Evolutionary conservation across 2,888 invertebrate species (phyloP).

Genomic region (Calliphora vomitoria): DNA sequence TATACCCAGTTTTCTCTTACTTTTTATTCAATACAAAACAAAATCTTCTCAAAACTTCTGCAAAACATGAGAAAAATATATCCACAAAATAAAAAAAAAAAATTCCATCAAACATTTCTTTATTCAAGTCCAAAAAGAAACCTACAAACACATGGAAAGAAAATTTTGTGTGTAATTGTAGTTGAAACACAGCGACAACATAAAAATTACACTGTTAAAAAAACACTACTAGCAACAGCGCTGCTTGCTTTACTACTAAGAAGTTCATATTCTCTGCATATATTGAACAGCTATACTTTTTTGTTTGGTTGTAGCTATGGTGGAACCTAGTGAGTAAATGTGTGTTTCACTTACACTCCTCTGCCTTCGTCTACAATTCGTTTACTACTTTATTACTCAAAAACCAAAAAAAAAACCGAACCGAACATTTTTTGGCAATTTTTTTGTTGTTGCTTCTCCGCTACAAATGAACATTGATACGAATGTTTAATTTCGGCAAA

Average conservation of each 20-base stretch:
- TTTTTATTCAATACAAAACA: too few relatives aligned
- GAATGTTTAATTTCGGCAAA: background rate
- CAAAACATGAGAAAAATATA: background rate
- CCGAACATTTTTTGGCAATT: constrained; percentile 31
- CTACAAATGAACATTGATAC: constrained; percentile 27
- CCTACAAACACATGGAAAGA: background rate
- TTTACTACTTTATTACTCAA: too few relatives aligned
- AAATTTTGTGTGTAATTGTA: constrained; percentile 8
- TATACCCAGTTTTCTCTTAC: background rate
- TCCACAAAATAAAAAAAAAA: constrained; percentile 18
- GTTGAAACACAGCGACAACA: constrained; percentile 9
- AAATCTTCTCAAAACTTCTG: constrained; percentile 6
- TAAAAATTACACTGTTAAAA: too few relatives aligned
- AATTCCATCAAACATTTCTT: constrained; percentile 61
- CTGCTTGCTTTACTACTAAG: constrained; percentile 9
- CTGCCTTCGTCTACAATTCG: too few relatives aligned
- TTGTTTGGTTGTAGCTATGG: too few relatives aligned
- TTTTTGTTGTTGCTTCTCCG: background rate
- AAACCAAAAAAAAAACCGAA: too few relatives aligned
- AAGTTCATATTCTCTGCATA: background rate
- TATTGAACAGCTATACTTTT: too few relatives aligned
- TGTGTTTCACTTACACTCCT: too few relatives aligned
- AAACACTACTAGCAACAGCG: background rate
- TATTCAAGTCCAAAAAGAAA: background rate
- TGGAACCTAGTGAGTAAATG: too few relatives aligned